Evolutionary conservation across 2,113 vertebrate genomes (phyloP).

Genomic region (Callipepla californica): DNA sequence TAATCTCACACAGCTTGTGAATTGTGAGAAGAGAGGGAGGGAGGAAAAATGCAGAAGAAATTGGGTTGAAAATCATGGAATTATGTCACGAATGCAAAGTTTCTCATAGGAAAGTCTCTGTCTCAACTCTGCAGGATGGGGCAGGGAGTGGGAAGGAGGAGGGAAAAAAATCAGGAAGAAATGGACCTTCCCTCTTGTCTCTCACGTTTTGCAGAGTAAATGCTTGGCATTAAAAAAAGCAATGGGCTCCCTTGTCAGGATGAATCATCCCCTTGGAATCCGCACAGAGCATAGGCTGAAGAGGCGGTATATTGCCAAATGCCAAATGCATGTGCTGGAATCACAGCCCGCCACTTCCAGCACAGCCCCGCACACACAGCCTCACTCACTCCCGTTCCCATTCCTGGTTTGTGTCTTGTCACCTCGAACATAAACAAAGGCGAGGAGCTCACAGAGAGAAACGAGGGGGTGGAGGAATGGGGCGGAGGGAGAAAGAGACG

Average conservation of each 20-base stretch:
- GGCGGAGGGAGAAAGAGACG: slow-evolving; percentile 23
- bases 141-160: slow-evolving; percentile 27
- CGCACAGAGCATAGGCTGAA: slow-evolving; percentile 52
- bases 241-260: slow-evolving; percentile 71
- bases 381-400: neutral
- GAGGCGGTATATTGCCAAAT: slow-evolving; percentile 51
- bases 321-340: slow-evolving; percentile 72
- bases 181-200: slow-evolving; percentile 60
- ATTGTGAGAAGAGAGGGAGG: slow-evolving; percentile 88
- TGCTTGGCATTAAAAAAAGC: slow-evolving; percentile 63
- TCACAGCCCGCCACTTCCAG: slow-evolving; percentile 47
- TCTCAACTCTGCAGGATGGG: slow-evolving; percentile 29
- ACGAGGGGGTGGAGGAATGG: slow-evolving; percentile 48
- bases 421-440: slow-evolving; percentile 75
- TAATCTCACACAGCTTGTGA: slow-evolving; percentile 87
- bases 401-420: slow-evolving; percentile 80
- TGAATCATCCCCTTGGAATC: slow-evolving; percentile 81
- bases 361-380: slow-evolving; percentile 30
- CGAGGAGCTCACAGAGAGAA: slow-evolving; percentile 19
- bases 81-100: slow-evolving; percentile 69
- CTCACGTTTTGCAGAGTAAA: slow-evolving; percentile 67
- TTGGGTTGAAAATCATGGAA: slow-evolving; percentile 57
- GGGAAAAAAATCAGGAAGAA: slow-evolving; percentile 38
- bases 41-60: slow-evolving; percentile 25
- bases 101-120: slow-evolving; percentile 85